These are phyloP conservation scores for Laupala kohalensis DNA, from an alignment of 1,140 invertebrate species.

Conservation along the genomic window DNA sequence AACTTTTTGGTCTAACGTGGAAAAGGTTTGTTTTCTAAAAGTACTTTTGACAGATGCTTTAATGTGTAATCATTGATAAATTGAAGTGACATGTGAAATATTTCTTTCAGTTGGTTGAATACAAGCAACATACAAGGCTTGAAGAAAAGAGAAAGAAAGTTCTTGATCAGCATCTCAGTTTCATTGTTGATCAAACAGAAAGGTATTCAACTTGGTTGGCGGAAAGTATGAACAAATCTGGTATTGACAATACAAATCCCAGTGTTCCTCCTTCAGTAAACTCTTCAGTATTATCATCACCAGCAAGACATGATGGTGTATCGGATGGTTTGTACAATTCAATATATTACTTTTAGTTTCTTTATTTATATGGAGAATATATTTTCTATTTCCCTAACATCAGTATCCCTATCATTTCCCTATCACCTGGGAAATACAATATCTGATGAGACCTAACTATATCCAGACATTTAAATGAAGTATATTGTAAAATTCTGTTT, in stretches of 20 bases:
- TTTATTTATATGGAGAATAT: background rate
- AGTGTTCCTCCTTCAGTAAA: slow-evolving; percentile 19
- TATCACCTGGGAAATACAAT: too few relatives aligned
- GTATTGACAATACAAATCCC: slow-evolving; percentile 20
- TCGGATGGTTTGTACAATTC: slow-evolving; percentile 34
- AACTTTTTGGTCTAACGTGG: slow-evolving; percentile 92
- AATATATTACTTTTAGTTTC: slow-evolving; percentile 6
- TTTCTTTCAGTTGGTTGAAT: slow-evolving; percentile 68
- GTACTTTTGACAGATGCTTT: background rate
- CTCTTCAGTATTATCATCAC: slow-evolving; percentile 30
- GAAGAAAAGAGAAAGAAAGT: slow-evolving; percentile 93
- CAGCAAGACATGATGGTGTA: slow-evolving; percentile 24
- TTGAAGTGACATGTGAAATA: background rate
- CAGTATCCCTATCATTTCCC: too few relatives aligned
- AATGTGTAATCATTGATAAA: background rate
- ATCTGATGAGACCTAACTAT: too few relatives aligned
- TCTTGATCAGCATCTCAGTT: slow-evolving; percentile 92
- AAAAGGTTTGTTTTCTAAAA: slow-evolving; percentile 50
- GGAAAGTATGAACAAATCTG: slow-evolving; percentile 61
- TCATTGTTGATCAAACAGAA: slow-evolving; percentile 97
- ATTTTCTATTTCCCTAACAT: too few relatives aligned
- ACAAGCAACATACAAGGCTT: slow-evolving; percentile 79
- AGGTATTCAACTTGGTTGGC: slow-evolving; percentile 88
- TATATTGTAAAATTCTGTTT: too few relatives aligned
- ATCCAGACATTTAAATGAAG: too few relatives aligned